Evolutionary conservation across 2,797 vertebrate species (phyloP).

Genomic region (Chelonia mydas): DNA sequence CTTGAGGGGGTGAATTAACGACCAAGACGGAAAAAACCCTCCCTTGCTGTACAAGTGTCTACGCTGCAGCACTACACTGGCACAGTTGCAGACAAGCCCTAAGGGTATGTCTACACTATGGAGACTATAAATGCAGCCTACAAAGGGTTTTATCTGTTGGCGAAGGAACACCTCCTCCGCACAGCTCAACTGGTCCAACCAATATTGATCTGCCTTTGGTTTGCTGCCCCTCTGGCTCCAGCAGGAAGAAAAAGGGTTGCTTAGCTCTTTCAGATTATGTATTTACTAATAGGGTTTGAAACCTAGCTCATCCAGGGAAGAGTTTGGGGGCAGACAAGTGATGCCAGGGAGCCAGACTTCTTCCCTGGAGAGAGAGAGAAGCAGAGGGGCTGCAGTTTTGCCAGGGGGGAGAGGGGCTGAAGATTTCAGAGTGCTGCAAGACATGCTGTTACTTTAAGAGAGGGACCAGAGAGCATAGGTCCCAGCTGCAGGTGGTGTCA

Average conservation of each 20-base stretch:
- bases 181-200: not conserved
- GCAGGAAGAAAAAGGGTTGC: not conserved
- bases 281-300: not conserved
- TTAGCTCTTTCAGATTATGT: not conserved
- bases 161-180: not conserved
- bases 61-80: no score
- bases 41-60: not conserved
- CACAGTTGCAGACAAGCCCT: not conserved
- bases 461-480: not conserved
- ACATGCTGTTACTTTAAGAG: not conserved
- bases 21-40: not conserved
- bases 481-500: not conserved
- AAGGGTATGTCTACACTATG: not conserved
- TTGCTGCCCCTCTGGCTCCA: not conserved
- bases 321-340: not conserved
- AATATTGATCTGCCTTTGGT: not conserved
- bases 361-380: not conserved
- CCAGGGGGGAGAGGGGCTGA: no score
- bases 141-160: not conserved
- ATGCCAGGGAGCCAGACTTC: not conserved
- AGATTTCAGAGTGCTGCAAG: not conserved
- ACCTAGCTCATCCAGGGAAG: not conserved
- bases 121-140: not conserved
- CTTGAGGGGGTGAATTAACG: not conserved
- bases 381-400: not conserved